Conservation (phyloP, 2,888 invertebrate species). For the Micoletzkya japonica region DNA sequence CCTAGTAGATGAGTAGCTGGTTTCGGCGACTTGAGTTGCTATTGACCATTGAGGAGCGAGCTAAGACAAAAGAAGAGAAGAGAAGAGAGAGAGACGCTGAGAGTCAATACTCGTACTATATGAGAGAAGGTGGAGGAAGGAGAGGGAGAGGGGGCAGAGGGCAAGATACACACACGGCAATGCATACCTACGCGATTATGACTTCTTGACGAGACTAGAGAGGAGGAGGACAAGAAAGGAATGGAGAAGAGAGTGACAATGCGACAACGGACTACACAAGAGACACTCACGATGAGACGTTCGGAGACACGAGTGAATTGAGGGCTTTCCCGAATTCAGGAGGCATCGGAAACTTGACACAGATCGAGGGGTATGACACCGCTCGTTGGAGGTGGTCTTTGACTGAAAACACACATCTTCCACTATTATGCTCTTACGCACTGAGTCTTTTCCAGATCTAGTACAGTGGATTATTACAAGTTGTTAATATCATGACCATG, state of each 20-base stretch:
- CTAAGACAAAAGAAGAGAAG: conserved; percentile 14
- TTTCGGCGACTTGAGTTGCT: background rate
- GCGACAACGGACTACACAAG: no score
- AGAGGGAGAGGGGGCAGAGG: background rate
- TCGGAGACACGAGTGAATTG: conserved; percentile 48
- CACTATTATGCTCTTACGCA: no score
- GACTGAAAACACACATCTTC: no score
- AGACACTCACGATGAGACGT: conserved; percentile 53
- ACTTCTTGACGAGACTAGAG: background rate
- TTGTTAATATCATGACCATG: no score
- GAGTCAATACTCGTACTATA: background rate
- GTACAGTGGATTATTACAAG: no score
- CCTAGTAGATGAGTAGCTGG: no score
- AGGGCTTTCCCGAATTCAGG: conserved; percentile 56
- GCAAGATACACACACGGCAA: conserved; percentile 4
- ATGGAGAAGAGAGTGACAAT: background rate
- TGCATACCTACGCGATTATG: no score
- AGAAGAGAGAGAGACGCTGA: conserved; percentile 26
- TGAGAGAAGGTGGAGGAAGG: background rate
- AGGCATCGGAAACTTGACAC: conserved; percentile 62
- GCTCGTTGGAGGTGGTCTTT: conserved; percentile 19
- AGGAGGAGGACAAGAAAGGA: background rate
- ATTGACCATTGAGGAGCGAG: conserved; percentile 12
- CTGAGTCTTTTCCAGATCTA: no score
- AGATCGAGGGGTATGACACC: conserved; percentile 53